Evolutionary conservation across 2,888 invertebrate genomes (phyloP).

Genomic region (Mongoloraphidia duomilia): DNA sequence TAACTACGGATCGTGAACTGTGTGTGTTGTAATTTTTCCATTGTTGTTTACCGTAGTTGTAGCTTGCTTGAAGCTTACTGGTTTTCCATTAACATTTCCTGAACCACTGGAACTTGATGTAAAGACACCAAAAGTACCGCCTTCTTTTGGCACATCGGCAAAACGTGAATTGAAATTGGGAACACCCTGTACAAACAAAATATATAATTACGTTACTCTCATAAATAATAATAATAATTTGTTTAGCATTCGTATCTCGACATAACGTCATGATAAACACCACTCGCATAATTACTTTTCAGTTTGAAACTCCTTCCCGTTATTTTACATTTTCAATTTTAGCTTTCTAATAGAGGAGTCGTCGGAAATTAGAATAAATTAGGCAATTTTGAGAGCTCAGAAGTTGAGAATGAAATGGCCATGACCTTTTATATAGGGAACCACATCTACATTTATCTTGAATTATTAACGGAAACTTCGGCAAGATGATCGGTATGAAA

Average conservation of each 20-base stretch:
- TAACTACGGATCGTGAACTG: conserved; percentile 29
- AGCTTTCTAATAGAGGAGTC: too few species aligned
- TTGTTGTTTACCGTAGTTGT: conserved; percentile 57
- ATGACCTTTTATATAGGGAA: too few species aligned
- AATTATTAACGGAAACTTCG: too few species aligned
- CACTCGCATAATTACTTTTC: too few species aligned
- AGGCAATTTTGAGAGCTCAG: too few species aligned
- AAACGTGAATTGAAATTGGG: conserved; percentile 24
- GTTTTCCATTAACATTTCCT: conserved; percentile 43
- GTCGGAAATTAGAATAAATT: too few species aligned
- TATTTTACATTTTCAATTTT: too few species aligned
- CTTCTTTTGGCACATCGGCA: conserved; percentile 20
- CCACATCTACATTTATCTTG: too few species aligned
- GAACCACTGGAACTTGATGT: conserved; percentile 47
- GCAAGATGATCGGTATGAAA: too few species aligned
- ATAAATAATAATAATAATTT: conserved; percentile 10
- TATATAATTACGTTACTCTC: background rate
- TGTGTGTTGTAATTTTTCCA: conserved; percentile 51
- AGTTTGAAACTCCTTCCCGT: too few species aligned
- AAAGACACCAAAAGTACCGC: conserved; percentile 37
- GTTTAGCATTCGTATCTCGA: conserved; percentile 11
- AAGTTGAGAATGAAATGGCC: too few species aligned
- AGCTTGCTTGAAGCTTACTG: conserved; percentile 37
- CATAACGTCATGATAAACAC: too few species aligned
- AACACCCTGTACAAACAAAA: conserved; percentile 13